Percentiles rank a stretch among this genome's conserved stretches.
phyloP scores from a whole-genome alignment of 2,797 vertebrate species.

The Eospalax fontanierii region DNA sequence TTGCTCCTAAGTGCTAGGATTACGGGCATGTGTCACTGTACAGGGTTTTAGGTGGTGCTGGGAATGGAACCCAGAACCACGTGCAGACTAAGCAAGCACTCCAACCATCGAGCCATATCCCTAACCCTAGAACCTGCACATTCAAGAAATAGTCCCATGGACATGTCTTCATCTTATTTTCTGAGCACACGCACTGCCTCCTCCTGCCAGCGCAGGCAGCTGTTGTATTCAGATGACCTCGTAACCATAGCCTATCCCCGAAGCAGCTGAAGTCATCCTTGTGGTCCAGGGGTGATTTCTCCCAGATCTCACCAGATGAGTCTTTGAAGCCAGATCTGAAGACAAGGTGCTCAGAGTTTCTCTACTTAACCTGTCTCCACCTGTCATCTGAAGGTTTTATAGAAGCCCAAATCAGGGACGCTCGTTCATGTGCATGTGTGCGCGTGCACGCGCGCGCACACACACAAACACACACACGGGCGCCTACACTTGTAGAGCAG shows the following conservation, averaged over 20 bases:
- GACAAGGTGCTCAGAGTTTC: background rate
- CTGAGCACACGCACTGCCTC: background rate
- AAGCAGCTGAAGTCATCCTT: background rate
- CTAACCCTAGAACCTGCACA: background rate
- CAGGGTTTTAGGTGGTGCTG: background rate
- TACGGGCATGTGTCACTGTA: background rate
- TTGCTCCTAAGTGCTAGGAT: background rate
- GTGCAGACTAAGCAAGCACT: background rate
- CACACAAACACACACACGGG: background rate
- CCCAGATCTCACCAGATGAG: background rate
- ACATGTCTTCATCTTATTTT: background rate
- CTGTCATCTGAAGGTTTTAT: background rate
- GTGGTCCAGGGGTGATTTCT: background rate
- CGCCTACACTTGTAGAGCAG: background rate
- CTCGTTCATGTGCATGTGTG: too few relatives aligned
- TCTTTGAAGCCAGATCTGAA: background rate
- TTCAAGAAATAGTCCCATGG: background rate
- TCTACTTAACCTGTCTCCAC: background rate
- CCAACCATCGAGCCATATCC: background rate
- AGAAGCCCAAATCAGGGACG: accelerated
- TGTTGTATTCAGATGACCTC: background rate
- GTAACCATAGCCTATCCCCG: background rate
- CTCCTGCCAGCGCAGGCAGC: background rate
- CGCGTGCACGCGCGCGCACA: too few relatives aligned
- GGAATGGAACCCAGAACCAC: background rate